These are phyloP conservation scores for Prostheceraeus crozeri DNA, from an alignment of 2,888 invertebrate genomes.

Conservation along the genomic window DNA sequence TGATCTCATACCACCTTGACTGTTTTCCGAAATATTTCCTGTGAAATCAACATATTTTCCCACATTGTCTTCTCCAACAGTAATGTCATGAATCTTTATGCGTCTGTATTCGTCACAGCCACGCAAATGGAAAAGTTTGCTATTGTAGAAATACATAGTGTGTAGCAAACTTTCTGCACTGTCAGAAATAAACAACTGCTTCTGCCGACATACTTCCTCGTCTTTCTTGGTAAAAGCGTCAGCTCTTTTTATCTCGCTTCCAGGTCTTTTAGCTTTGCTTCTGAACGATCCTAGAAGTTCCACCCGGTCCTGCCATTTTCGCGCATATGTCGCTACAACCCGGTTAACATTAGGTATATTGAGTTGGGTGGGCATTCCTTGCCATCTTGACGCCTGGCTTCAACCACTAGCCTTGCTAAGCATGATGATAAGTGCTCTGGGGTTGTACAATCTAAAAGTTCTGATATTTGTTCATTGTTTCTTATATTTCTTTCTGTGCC, in stretches of 20 bases:
- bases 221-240: slow-evolving; percentile 14
- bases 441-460: background rate
- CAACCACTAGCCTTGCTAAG: slow-evolving; percentile 5
- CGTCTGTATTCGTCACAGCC: slow-evolving; percentile 10
- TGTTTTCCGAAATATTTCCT: slow-evolving; percentile 14
- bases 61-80: background rate
- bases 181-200: background rate
- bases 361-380: slow-evolving; percentile 8
- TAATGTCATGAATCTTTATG: slow-evolving; percentile 2
- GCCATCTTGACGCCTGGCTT: background rate
- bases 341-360: background rate
- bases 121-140: background rate
- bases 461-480: slow-evolving; percentile 4
- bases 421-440: slow-evolving; percentile 7
- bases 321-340: slow-evolving; percentile 11
- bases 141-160: slow-evolving; percentile 13
- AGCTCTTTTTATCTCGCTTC: slow-evolving; percentile 19
- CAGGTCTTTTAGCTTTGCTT: slow-evolving; percentile 9
- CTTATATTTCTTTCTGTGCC: background rate
- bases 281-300: background rate
- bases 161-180: slow-evolving; percentile 12
- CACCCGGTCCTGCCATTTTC: slow-evolving; percentile 23
- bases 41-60: slow-evolving; percentile 15
- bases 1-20: slow-evolving; percentile 6
- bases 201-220: slow-evolving; percentile 10